Base-by-base conservation (phyloP, 1,140 invertebrate genomes). In the Calephelis virginiensis region DNA sequence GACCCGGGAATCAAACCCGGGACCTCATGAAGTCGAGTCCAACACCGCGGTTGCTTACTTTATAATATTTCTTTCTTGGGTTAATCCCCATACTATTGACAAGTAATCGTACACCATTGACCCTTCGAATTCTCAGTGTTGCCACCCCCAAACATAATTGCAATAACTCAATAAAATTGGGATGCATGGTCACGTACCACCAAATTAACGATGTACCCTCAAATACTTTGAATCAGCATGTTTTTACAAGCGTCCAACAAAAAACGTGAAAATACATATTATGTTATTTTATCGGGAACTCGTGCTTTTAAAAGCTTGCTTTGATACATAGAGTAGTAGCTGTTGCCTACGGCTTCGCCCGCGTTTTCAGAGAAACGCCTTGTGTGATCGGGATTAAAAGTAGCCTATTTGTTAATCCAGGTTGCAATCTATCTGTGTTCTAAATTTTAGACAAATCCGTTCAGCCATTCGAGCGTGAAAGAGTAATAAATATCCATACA, bases 131-230 rank as follows among this genome's bases (percentile, higher is more conserved):
- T 40, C 40, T 10, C 48, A 14, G 38, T 13, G 1, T 49, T 10
- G 17, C 40, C 60, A 38, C 11, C 14, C 43, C 43, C 13, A 13
- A 7, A n/a, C 38, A 17, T 56, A 28, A 10, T 12, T 38, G 53
- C 53, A 37, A 17, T n/a, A 47, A 37, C 46, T 38, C 45, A 12
- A 63, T n/a, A 49, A 49, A 46, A 63, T 75, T 71, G 68, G 53
- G 69, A 84, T 84, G 82, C 82, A 69, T 46, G 67, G 74, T 77
- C 81, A 83, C 80, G 81, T 80, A 66, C 67, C 46, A 13, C 43
- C 68, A 64, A 64, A 61, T 63, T 64, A 70, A 70, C 65, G 65
- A 63, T 8, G 37, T n/a, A 37, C 46, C 45, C 56, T 60, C 48
- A 53, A 62, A 14, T 38, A 37, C 12, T 61, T 60, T 38, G 59